Base-by-base conservation (phyloP, 2,113 vertebrate species). In the Archilochus colubris region DNA sequence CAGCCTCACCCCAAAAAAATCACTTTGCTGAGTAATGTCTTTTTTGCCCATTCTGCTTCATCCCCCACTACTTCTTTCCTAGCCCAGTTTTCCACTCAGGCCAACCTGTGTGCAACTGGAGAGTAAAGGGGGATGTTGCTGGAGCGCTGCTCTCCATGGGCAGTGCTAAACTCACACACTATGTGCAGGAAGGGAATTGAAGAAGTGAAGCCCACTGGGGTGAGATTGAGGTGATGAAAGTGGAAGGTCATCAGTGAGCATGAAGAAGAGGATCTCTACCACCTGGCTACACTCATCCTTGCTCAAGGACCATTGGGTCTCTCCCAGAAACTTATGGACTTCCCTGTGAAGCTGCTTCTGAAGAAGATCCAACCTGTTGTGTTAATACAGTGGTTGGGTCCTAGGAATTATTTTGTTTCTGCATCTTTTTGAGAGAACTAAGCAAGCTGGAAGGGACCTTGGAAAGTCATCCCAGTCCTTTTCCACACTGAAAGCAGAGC, bases 71-170 rank as follows among this genome's bases (percentile, higher is more conserved):
- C 44, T 69, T 68, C 40, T 12, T 28, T 77, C 33, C 24, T 21
- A 70, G 48, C 10, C 7, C 22, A 12, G 6, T 54, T 93, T 88
- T 33, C 59, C 21, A 22, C 27, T 14, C n/a, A 25, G 54, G 7
- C 27, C 55, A 46, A 7, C 8, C 27, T 22, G 5, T 28, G 25
- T 55, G 43, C 6, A 0, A 16, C 0, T 46, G 22, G 67, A 67
- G 28, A 46, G 7, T 7, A 69, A 20, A 66, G 17, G 6, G 14
- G 10, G 21, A 27, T 25, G 9, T 38, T 54, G 23, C 63, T 66
- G 53, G 15, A 74, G 28, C n/a, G 21, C 51, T 30, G 24, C 28
- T 57, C 7, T 68, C 38, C 0, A 0, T 12, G n/a, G 1, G 14
- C 66, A 55, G 27, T n/a, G n/a, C 19, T 64, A 59, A 44, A 9